phyloP scores from a whole-genome alignment of 2,113 vertebrate genomes.

The Plestiodon gilberti region DNA sequence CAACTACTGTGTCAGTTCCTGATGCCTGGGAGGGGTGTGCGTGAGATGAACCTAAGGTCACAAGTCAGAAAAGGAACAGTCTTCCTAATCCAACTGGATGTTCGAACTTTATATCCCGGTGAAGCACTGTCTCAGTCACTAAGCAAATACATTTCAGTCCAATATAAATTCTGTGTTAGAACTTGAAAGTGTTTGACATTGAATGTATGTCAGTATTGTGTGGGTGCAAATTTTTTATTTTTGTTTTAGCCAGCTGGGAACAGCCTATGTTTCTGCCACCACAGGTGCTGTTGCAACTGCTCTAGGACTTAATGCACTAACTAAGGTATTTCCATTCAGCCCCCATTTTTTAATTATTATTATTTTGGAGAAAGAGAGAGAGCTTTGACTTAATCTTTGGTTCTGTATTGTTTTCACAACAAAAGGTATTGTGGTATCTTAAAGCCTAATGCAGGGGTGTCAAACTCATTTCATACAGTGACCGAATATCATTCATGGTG shows the following conservation, averaged over 20 bases:
- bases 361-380: background rate
- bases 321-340: conserved; percentile 85
- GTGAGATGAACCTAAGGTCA: background rate
- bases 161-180: background rate
- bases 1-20: background rate
- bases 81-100: background rate
- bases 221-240: conserved; percentile 53
- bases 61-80: background rate
- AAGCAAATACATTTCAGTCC: background rate
- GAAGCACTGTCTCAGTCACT: background rate
- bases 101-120: background rate
- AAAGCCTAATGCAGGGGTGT: background rate
- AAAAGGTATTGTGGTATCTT: background rate
- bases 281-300: conserved; percentile 95
- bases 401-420: background rate
- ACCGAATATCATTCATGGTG: too few relatives aligned
- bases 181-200: background rate
- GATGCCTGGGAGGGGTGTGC: background rate
- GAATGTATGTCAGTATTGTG: background rate
- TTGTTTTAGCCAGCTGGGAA: conserved; percentile 91
- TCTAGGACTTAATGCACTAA: conserved; percentile 93
- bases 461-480: too few relatives aligned
- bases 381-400: background rate
- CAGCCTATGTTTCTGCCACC: conserved; percentile 95
- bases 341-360: background rate